A percentile compares a stretch with the other conserved stretches of the same genome.
These are phyloP conservation scores for Macrocentrus cingulum DNA, from an alignment of 1,140 invertebrate species.

Conservation along the genomic window DNA sequence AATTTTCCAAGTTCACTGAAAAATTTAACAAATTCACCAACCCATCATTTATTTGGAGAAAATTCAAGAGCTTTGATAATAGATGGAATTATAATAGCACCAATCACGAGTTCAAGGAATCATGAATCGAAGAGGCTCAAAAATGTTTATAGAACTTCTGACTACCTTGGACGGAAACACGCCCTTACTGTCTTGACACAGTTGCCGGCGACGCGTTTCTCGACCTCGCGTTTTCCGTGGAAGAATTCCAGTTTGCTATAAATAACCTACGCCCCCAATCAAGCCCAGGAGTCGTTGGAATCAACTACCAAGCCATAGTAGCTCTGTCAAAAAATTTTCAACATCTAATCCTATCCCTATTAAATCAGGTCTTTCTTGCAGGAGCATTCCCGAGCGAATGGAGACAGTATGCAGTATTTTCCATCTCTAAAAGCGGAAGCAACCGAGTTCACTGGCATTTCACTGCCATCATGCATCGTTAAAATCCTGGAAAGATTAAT, in stretches of 20 bases:
- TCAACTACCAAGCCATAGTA: too few relatives aligned
- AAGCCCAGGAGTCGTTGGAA: too few relatives aligned
- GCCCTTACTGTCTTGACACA: background rate
- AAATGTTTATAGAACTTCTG: background rate
- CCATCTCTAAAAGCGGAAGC: slow-evolving; percentile 13
- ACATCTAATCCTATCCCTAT: too few relatives aligned
- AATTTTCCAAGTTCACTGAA: too few relatives aligned
- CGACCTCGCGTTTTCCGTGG: background rate
- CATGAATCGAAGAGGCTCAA: background rate
- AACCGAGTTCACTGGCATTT: slow-evolving; percentile 4
- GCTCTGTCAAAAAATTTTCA: too few relatives aligned
- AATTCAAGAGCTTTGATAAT: too few relatives aligned
- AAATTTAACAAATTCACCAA: too few relatives aligned
- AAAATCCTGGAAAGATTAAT: slow-evolving; percentile 14
- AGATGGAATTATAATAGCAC: too few relatives aligned
- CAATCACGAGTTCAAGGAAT: background rate
- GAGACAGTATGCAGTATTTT: slow-evolving; percentile 8
- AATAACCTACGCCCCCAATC: too few relatives aligned
- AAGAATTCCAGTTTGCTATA: slow-evolving; percentile 7
- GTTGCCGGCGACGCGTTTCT: background rate
- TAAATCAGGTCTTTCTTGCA: slow-evolving; percentile 4
- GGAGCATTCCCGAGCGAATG: slow-evolving; percentile 6
- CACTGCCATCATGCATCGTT: slow-evolving; percentile 2
- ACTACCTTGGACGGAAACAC: background rate
- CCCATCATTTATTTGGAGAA: too few relatives aligned